phyloP scores from a whole-genome alignment of 2,888 invertebrate species.

The Eretmocerus hayati region DNA sequence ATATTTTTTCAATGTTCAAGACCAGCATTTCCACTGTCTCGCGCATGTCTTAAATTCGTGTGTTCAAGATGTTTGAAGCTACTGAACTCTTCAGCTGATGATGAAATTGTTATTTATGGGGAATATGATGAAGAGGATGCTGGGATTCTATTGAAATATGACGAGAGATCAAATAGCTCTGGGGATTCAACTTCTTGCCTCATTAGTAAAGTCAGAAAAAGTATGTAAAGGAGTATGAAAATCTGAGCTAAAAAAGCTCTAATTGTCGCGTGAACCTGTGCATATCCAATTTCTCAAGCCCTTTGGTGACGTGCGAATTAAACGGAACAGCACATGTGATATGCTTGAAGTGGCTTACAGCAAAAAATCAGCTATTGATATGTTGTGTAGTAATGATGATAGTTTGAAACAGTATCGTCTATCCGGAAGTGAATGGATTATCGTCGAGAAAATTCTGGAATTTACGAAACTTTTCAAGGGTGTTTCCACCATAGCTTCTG shows the following conservation, averaged over 20 bases:
- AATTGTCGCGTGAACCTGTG: background rate
- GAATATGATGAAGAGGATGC: background rate
- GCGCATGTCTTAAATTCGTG: no score
- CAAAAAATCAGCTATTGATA: constrained; percentile 6
- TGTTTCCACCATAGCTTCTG: background rate
- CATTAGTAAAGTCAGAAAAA: background rate
- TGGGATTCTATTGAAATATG: no score
- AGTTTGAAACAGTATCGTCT: background rate
- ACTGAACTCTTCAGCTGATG: background rate
- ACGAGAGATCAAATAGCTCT: no score
- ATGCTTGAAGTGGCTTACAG: constrained; percentile 2
- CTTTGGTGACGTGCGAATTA: constrained; percentile 3
- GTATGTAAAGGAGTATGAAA: background rate
- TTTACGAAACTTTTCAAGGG: background rate
- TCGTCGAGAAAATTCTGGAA: background rate
- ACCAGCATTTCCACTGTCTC: background rate
- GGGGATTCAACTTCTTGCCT: background rate
- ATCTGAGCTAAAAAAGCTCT: background rate
- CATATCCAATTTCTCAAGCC: constrained; percentile 2
- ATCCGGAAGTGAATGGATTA: background rate
- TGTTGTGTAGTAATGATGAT: constrained; percentile 4
- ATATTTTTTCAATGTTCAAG: background rate
- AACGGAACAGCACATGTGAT: no score
- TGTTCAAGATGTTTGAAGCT: no score
- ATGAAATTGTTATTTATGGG: background rate